Conservation (phyloP, 2,113 vertebrate genomes). For the Raphicerus campestris region DNA sequence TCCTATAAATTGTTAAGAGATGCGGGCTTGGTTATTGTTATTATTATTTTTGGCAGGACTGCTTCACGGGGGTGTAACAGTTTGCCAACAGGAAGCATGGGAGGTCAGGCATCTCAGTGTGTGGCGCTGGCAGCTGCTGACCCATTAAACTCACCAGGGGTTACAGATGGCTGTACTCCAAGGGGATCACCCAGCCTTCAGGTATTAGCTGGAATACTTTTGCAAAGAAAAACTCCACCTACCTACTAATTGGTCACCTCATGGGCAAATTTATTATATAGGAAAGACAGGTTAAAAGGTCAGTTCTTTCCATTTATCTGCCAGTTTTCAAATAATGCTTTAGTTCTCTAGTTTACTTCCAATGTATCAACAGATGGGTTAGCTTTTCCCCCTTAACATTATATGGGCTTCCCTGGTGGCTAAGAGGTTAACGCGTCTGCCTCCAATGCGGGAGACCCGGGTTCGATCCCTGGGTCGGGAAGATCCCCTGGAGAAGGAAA, state of each 20-base stretch:
- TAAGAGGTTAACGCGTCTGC: too few relatives aligned
- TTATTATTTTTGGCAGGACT: background rate
- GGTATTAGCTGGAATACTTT: background rate
- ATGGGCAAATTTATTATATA: background rate
- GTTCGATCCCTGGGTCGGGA: too few relatives aligned
- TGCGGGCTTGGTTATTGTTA: background rate
- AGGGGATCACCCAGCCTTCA: background rate
- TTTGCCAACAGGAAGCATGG: background rate
- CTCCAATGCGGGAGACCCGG: too few relatives aligned
- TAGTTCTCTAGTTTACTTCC: background rate
- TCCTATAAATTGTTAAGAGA: background rate
- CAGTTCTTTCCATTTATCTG: background rate
- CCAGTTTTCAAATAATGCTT: background rate
- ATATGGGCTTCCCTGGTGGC: too few relatives aligned
- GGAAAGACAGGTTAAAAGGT: background rate
- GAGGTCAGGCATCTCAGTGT: background rate
- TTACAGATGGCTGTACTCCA: fast-evolving
- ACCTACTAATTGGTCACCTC: background rate
- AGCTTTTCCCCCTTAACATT: background rate
- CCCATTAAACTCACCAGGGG: background rate
- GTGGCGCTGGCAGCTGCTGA: background rate
- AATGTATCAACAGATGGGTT: background rate
- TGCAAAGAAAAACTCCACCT: background rate
- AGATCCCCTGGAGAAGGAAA: too few relatives aligned
- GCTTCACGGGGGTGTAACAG: background rate